These are phyloP conservation scores for Onthophagus taurus DNA, from an alignment of 1,140 invertebrate genomes.

Conservation along the genomic window DNA sequence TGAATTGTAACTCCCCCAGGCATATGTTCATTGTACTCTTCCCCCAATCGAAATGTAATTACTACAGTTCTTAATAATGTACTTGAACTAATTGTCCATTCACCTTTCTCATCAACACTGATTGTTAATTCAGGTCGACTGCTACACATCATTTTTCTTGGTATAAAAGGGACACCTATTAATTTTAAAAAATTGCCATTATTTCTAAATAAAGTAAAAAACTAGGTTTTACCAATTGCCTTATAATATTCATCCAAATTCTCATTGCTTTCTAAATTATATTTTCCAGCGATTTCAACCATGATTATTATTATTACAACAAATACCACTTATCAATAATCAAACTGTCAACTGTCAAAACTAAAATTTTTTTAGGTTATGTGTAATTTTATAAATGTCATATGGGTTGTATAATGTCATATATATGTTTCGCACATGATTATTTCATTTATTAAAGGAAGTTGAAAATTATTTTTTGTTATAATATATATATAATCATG, in stretches of 20 bases:
- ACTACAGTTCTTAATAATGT: conserved; percentile 41
- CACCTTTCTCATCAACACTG: conserved; percentile 39
- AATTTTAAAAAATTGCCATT: background rate
- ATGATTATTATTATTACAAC: conserved; percentile 14
- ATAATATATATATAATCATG: conserved; percentile 14
- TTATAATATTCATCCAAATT: conserved; percentile 50
- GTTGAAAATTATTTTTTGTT: too few species aligned
- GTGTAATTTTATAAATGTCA: too few species aligned
- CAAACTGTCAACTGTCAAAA: too few species aligned
- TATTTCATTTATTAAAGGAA: too few species aligned
- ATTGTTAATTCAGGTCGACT: conserved; percentile 50
- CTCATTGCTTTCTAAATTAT: conserved; percentile 52
- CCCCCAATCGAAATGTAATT: conserved; percentile 40
- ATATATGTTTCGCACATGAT: too few species aligned
- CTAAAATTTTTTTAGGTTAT: too few species aligned
- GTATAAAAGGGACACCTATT: conserved; percentile 42
- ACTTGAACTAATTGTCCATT: conserved; percentile 47
- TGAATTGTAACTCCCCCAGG: conserved; percentile 31
- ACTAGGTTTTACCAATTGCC: conserved; percentile 42
- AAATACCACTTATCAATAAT: too few species aligned
- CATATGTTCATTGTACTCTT: conserved; percentile 45
- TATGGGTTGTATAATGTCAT: too few species aligned
- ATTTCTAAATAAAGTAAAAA: background rate
- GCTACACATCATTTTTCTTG: conserved; percentile 51
- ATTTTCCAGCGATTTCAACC: conserved; percentile 42